Evolutionary conservation across 2,888 invertebrate genomes (phyloP).

Genomic region (Chironomus riparius): DNA sequence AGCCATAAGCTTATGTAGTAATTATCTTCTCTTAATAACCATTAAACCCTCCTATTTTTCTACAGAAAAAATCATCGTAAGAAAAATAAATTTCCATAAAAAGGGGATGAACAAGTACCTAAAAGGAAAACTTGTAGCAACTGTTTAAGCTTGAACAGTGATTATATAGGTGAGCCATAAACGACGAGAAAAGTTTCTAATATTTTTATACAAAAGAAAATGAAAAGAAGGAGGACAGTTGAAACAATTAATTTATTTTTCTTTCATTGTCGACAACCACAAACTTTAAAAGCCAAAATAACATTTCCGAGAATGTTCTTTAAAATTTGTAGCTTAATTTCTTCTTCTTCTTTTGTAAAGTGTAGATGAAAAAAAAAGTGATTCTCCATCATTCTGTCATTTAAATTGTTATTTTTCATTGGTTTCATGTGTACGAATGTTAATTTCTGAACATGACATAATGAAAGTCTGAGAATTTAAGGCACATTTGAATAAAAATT

Average conservation of each 20-base stretch:
- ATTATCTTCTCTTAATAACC: background rate
- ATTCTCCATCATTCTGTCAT: background rate
- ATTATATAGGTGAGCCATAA: constrained; percentile 5
- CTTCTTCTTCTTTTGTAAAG: too few species aligned
- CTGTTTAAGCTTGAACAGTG: background rate
- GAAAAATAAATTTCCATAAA: background rate
- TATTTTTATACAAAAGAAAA: background rate
- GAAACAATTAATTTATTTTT: background rate
- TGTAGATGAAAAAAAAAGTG: too few species aligned
- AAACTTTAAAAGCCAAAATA: constrained; percentile 1
- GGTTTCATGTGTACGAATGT: background rate
- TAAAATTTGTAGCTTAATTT: background rate
- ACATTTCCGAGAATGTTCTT: background rate
- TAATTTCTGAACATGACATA: too few species aligned
- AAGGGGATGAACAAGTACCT: background rate
- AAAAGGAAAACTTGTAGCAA: background rate
- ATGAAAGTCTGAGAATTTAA: too few species aligned
- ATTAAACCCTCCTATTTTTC: background rate
- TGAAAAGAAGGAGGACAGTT: background rate
- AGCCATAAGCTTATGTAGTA: too few species aligned
- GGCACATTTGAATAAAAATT: too few species aligned
- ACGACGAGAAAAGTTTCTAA: background rate
- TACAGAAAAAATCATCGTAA: background rate
- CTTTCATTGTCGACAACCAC: background rate
- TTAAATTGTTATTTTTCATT: background rate